A percentile compares a stretch with the other conserved stretches of the same genome.
Evolutionary conservation across 1,140 invertebrate genomes (phyloP).

Genomic region (Pomacea maculata): DNA sequence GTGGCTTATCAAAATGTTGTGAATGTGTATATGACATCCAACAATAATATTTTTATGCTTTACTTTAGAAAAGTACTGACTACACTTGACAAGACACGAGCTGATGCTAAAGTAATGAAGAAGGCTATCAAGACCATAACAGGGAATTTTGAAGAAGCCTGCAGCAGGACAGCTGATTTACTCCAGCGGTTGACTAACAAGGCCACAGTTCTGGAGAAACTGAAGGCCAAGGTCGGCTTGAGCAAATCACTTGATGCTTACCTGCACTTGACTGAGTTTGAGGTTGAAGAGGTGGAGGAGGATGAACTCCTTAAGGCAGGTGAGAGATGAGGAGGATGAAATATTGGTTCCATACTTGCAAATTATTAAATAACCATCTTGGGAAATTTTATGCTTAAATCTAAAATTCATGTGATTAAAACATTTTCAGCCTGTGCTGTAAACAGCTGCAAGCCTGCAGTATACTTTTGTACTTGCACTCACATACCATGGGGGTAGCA

Average conservation of each 20-base stretch:
- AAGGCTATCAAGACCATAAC: constrained; percentile 60
- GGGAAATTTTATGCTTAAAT: too few species aligned
- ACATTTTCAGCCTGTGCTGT: too few species aligned
- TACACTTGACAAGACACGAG: constrained; percentile 61
- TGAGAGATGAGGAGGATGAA: constrained; percentile 23
- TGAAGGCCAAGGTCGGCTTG: constrained; percentile 61
- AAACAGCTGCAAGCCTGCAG: too few species aligned
- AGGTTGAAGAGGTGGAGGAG: constrained; percentile 59
- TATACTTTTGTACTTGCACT: too few species aligned
- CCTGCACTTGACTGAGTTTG: constrained; percentile 62
- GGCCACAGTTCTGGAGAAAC: constrained; percentile 62
- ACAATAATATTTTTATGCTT: too few species aligned
- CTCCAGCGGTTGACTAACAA: constrained; percentile 58
- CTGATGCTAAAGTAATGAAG: constrained; percentile 62
- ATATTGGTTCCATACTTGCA: too few species aligned
- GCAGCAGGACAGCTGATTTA: constrained; percentile 56
- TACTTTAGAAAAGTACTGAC: constrained; percentile 56
- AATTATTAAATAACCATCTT: too few species aligned
- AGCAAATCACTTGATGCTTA: constrained; percentile 61
- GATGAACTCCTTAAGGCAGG: constrained; percentile 62
- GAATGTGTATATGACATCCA: too few species aligned
- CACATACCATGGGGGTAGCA: too few species aligned
- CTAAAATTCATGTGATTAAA: too few species aligned
- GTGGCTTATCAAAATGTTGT: too few species aligned
- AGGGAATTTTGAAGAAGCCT: constrained; percentile 58